A percentile compares a stretch with the other conserved stretches of the same genome.
Conservation (phyloP, 2,888 invertebrate genomes). For the Ichneumoninae sp. region DNA sequence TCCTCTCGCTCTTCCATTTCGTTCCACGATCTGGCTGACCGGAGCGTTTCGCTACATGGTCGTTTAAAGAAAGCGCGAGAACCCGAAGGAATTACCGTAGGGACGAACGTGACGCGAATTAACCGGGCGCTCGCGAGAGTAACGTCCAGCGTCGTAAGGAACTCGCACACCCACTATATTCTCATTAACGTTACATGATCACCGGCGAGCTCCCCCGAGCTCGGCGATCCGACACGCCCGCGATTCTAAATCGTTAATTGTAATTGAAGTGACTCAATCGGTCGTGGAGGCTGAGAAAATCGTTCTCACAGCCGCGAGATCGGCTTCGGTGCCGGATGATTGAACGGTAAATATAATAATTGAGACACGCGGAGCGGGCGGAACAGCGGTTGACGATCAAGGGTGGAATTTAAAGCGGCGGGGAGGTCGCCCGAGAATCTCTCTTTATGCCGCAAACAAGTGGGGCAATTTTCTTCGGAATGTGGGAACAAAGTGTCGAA, state of each 20-base stretch:
- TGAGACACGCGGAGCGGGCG: constrained; percentile 12
- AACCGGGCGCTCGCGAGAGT: constrained; percentile 25
- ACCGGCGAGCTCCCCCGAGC: neutral
- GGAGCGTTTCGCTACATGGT: constrained; percentile 46
- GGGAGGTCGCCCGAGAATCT: constrained; percentile 3
- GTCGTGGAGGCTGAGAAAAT: constrained; percentile 17
- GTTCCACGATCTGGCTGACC: constrained; percentile 28
- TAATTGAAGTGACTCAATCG: constrained; percentile 53
- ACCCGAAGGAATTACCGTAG: constrained; percentile 61
- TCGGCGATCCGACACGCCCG: constrained; percentile 4
- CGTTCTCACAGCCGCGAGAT: neutral
- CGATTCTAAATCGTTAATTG: constrained; percentile 52
- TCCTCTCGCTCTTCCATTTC: constrained; percentile 30
- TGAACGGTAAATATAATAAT: constrained; percentile 49
- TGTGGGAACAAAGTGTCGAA: constrained; percentile 43
- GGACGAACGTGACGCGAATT: constrained; percentile 65
- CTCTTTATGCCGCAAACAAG: constrained; percentile 24
- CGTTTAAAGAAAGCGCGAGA: constrained; percentile 58
- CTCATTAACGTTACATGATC: constrained; percentile 25
- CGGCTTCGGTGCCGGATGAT: constrained; percentile 18
- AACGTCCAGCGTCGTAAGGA: constrained; percentile 15
- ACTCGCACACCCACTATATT: constrained; percentile 15
- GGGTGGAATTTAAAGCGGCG: constrained; percentile 10
- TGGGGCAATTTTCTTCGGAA: constrained; percentile 30
- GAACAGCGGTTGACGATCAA: constrained; percentile 13